Conservation (phyloP, 2,888 invertebrate genomes). For the Sisyra terminalis region DNA sequence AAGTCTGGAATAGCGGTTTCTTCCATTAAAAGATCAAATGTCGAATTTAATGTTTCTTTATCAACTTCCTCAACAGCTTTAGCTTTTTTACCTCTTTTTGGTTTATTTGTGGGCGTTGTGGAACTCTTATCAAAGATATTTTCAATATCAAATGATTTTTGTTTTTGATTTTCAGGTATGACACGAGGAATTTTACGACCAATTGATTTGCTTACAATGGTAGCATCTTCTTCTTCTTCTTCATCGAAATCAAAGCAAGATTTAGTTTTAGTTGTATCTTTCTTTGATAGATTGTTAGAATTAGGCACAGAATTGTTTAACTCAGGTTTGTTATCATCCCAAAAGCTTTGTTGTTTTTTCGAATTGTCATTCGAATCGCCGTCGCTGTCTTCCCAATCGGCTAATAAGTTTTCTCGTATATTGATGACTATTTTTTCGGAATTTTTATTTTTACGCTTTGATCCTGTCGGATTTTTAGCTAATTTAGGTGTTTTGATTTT, state of each 20-base stretch:
- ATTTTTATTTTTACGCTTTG: constrained; percentile 19
- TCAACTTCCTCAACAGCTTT: constrained; percentile 10
- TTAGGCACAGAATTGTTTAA: constrained; percentile 7
- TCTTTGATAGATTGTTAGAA: constrained; percentile 11
- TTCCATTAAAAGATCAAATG: constrained; percentile 43
- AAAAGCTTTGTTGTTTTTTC: no score
- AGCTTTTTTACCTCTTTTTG: constrained; percentile 27
- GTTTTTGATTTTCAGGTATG: constrained; percentile 18
- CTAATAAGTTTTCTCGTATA: constrained; percentile 50
- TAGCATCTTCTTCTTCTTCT: constrained; percentile 50
- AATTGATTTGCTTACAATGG: constrained; percentile 26
- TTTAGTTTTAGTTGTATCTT: constrained; percentile 24
- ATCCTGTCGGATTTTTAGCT: constrained; percentile 26
- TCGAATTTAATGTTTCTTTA: constrained; percentile 26
- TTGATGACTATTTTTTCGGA: constrained; percentile 9
- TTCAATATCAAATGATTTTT: constrained; percentile 8
- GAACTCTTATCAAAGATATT: constrained; percentile 7
- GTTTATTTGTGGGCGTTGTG: constrained; percentile 23
- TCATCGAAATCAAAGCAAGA: constrained; percentile 59
- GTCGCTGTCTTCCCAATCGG: constrained; percentile 55
- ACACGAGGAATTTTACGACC: constrained; percentile 51
- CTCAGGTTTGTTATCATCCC: constrained; percentile 9
- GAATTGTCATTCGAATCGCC: constrained; percentile 17
- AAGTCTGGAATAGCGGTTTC: constrained; percentile 37
- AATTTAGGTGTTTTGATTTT: constrained; percentile 8